phyloP scores from a whole-genome alignment of 2,113 vertebrate species.

The Cinclus mexicanus region DNA sequence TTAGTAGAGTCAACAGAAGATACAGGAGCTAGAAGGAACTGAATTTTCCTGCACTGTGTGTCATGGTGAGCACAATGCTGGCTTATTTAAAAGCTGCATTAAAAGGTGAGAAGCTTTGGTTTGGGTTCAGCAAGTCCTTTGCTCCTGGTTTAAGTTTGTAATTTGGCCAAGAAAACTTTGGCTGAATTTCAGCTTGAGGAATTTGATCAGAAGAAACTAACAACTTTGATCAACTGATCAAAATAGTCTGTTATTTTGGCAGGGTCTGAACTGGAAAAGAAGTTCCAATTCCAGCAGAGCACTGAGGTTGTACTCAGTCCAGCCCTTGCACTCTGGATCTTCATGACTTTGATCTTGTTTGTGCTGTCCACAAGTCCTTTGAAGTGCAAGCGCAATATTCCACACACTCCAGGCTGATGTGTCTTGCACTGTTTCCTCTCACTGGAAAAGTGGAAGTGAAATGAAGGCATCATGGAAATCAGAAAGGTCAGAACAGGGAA shows the following conservation, averaged over 20 bases:
- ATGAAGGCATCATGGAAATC: neutral
- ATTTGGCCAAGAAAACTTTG: neutral
- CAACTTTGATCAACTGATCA: neutral
- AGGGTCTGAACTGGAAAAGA: neutral
- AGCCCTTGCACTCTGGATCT: neutral
- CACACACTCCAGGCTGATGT: fast-evolving
- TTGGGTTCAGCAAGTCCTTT: neutral
- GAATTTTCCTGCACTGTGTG: neutral
- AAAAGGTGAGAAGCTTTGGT: neutral
- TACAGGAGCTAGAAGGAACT: neutral
- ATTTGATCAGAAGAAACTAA: neutral
- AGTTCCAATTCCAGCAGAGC: neutral
- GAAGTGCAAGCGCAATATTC: neutral
- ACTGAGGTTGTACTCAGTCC: neutral
- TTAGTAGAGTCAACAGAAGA: neutral
- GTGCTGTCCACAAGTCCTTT: neutral
- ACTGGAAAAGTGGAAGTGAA: neutral
- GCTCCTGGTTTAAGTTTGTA: neutral
- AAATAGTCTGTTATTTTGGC: neutral
- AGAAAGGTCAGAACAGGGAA: neutral
- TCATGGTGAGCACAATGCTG: neutral
- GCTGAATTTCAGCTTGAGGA: neutral
- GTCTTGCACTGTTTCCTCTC: neutral
- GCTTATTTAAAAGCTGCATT: neutral
- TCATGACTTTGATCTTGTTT: neutral